Base-by-base conservation (phyloP, 2,888 invertebrate genomes). In the Phania funesta region DNA sequence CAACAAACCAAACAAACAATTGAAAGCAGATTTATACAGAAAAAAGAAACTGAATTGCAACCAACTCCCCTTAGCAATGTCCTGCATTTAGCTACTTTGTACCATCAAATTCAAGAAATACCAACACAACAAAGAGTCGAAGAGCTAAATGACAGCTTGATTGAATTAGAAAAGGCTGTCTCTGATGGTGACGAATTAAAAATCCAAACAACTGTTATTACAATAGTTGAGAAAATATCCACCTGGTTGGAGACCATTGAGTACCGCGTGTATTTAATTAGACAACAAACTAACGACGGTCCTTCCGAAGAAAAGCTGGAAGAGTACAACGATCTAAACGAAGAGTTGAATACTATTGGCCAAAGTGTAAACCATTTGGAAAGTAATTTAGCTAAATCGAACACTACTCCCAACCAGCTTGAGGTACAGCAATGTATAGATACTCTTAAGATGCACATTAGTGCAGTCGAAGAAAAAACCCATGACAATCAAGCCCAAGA, bases 161-260 rank as follows among this genome's bases (percentile, higher is more conserved):
- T 86, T 26, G 83, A 87, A 2, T 75, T 91, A 16, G 86, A 87
- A 73, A 91, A 92, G 73, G 94, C 95, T 1, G 91, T 95, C 11
- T 91, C 93, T 60, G 91, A 89, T 80, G 92, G 93, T 44, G 93
- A 95, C 87, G 91, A 92, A 3, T 89, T 91, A 0, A 90, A 93
- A 13, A 93, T 95, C 46, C 95, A 96, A 89, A 94, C 93, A 85
- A 94, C 93, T 48, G 92, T 96, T 11, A 93, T 96, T 9, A 94
- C 94, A 22, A 93, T 96, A 0, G 94, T 96, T 56, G 95, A 96
- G 90, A 95, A 94, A 0, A 95, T 97, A 48, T 95, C 96, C 0
- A 94, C 94, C 13, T 96, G 96, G 96, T 89, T 97, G 50, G 96
- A 97, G 91, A 96, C 95, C 26, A 95, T 97, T 78, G 96, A 96